A percentile compares a stretch with the other conserved stretches of the same genome.
Conservation (phyloP, 2,888 invertebrate genomes). For the Nephrotoma flavescens region DNA sequence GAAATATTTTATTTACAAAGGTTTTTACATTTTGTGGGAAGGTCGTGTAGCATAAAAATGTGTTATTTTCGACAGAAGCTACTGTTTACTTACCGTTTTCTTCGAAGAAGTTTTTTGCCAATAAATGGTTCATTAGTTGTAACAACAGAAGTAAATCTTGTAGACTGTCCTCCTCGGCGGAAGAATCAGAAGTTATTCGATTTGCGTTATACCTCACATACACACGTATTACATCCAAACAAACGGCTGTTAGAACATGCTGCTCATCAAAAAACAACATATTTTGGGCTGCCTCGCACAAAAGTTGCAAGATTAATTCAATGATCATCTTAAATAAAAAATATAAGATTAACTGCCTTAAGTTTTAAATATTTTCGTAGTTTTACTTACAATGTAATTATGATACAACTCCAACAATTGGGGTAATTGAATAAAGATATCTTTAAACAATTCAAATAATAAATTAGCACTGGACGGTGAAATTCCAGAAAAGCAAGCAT, state of each 20-base stretch:
- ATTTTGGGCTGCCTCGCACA: slow-evolving; percentile 7
- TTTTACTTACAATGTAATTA: slow-evolving; percentile 6
- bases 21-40: not conserved
- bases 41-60: not conserved
- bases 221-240: slow-evolving; percentile 2
- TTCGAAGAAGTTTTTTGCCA: slow-evolving; percentile 7
- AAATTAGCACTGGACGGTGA: not conserved
- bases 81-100: not conserved
- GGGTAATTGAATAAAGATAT: slow-evolving; percentile 5
- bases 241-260: not conserved
- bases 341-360: not conserved
- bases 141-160: slow-evolving; percentile 9
- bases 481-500: slow-evolving; percentile 2
- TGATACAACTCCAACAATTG: slow-evolving; percentile 8
- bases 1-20: not conserved
- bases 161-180: slow-evolving; percentile 7
- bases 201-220: slow-evolving; percentile 8
- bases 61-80: not conserved
- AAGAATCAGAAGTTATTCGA: slow-evolving; percentile 5
- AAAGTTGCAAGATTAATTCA: slow-evolving; percentile 6
- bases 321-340: slow-evolving; percentile 5
- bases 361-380: not conserved
- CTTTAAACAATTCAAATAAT: slow-evolving; percentile 7
- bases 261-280: slow-evolving; percentile 5
- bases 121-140: slow-evolving; percentile 6